Base-by-base conservation (phyloP, 1,140 invertebrate genomes). In the Antheraea pernyi region DNA sequence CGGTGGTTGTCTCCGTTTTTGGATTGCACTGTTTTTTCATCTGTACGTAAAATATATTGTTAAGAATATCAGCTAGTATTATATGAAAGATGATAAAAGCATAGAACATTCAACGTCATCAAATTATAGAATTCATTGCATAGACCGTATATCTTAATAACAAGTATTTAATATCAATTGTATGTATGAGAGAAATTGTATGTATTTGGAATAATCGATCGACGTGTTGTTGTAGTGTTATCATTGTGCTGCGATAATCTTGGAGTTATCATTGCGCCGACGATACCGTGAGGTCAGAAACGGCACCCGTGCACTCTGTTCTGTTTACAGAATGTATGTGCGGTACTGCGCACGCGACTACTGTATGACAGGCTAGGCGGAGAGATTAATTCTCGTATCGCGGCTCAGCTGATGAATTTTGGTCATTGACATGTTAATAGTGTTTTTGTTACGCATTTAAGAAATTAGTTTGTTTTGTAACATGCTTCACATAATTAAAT, bases 261-360 rank as follows among this genome's bases (percentile, higher is more conserved):
- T 13, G 46, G 16, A 53, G 46, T 53, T 53, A 53, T 53, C 46
- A 53, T 13, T 53, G 46, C 46, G 46, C 16, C 46, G 46, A 53
- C 16, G 46, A 53, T 53, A 53, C 6, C 11, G 46, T 53, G 46
- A n/a, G 46, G 46, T 53, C 46, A 53, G 46, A 53, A 53, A 13
- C 46, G 46, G 46, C 46, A 53, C 46, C 46, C 46, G 46, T 53
- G 46, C 13, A n/a, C 46, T 53, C 46, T n/a, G 46, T 53, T 53
- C 46, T 79, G 81, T 83, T 79, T 81, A 82, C 76, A 72, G 72
- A 75, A 59, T 60, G 67, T 73, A 77, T 76, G 80, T 73, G 73
- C 46, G 46, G 4, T 53, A 16, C 46, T 16, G 11, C 73, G 77
- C 84, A 86, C 84, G 84, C 82, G 77, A 77, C 70, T 71, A 69